These are phyloP conservation scores for Sebastes melanostomus DNA, from an alignment of 2,797 vertebrate species.

Conservation along the genomic window DNA sequence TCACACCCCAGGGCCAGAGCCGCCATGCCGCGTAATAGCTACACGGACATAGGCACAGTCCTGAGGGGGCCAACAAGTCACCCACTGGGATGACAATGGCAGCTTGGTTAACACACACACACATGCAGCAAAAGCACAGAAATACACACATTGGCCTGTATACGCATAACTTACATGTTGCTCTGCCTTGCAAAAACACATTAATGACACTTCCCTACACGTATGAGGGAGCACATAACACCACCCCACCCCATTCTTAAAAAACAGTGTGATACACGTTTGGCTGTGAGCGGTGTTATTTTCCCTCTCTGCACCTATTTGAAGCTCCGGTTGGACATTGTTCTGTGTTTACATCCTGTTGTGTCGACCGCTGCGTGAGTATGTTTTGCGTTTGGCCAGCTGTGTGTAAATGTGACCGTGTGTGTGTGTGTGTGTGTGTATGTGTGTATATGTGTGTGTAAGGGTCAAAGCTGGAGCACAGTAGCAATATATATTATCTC, in stretches of 20 bases:
- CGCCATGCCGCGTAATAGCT: slow-evolving; percentile 74
- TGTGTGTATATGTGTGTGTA: not conserved
- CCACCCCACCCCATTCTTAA: slow-evolving; percentile 47
- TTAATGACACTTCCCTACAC: slow-evolving; percentile 34
- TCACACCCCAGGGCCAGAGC: slow-evolving; percentile 70
- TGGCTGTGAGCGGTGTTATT: slow-evolving; percentile 63
- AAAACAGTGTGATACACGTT: slow-evolving; percentile 51
- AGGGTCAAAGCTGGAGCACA: slow-evolving; percentile 46
- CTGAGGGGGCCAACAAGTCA: slow-evolving; percentile 76
- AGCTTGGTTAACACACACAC: slow-evolving; percentile 70
- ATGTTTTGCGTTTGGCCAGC: slow-evolving; percentile 53
- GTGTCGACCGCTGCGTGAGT: slow-evolving; percentile 52
- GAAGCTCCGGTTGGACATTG: slow-evolving; percentile 64
- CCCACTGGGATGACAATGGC: slow-evolving; percentile 80
- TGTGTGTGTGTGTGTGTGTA: not conserved
- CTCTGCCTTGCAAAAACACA: slow-evolving; percentile 36
- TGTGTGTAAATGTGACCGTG: slow-evolving; percentile 36
- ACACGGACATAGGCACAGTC: slow-evolving; percentile 70
- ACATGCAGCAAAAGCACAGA: not conserved
- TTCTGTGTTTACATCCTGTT: slow-evolving; percentile 75
- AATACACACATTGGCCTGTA: not conserved
- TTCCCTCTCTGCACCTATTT: slow-evolving; percentile 55
- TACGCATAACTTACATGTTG: slow-evolving; percentile 3
- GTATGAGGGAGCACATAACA: slow-evolving; percentile 34
- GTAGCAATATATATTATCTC: slow-evolving; percentile 44